Base-by-base conservation (phyloP, 2,797 vertebrate species). In the Peromyscus nudipes region DNA sequence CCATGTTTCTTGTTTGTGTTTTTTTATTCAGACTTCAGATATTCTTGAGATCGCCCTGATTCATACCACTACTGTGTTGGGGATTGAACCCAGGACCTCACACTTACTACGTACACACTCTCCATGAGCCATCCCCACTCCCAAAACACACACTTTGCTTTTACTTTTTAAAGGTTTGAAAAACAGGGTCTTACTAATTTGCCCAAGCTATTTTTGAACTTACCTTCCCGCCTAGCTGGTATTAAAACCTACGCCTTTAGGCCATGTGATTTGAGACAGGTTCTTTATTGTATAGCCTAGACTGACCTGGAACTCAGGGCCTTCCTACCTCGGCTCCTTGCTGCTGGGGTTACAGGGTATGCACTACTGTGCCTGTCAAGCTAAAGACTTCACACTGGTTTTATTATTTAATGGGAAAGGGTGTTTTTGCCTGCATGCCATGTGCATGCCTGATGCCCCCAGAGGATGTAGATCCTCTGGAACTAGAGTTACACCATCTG, bases 21-120 rank as follows among this genome's bases (percentile, higher is more conserved):
- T 87, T 92, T 60, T 86, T 62, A 49, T 80, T 95, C n/a, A 87
- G 34, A 96, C 37, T 93, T 89, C 3, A 87, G 23, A 29, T 5
- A 81, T 19, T 89, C 75, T 81, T 94, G 14, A 3, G 3, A n/a
- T 60, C 1, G 2, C 85, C 25, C 60, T 21, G 57, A 64, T 43
- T 12, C 14, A 43, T 62, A 60, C 55, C 81, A 62, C 4, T 2
- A 21, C 27, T 40, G 19, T 76, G 40, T n/a, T 76, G 16, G 55
- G 69, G 29, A 31, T 37, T 34, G 71, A 62, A 76, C 55, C 29
- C n/a, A 31, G 31, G 12, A 21, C 71, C 27, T 89, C n/a, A 76
- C 11, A 43, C 37, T 60, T 89, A 31, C 14, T 62, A 46, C 12
- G 40, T 73, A 76, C 46, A 60, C n/a, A 43, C 10, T 14, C 27